Percentiles rank a stretch among this genome's conserved stretches.
Evolutionary conservation across 2,113 vertebrate species (phyloP).

Genomic region (Polypterus senegalus): DNA sequence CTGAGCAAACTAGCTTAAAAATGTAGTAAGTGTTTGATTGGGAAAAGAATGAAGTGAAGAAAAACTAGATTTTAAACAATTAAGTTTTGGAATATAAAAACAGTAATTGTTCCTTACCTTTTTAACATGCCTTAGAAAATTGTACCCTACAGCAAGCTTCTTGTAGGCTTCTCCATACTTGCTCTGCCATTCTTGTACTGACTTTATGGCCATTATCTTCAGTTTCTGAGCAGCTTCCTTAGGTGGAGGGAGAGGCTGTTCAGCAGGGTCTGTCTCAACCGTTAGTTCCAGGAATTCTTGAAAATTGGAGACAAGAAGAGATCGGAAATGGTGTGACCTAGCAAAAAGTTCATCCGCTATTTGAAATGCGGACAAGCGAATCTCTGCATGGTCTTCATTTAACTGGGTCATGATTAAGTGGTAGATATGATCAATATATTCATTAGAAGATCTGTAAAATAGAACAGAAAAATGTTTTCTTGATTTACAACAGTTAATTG

Average conservation of each 20-base stretch:
- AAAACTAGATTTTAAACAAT: no score
- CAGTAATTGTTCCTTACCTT: constrained; percentile 50
- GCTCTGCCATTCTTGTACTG: constrained; percentile 65
- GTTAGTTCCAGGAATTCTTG: constrained; percentile 85
- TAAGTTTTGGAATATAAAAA: no score
- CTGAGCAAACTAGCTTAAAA: no score
- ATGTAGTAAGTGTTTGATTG: no score
- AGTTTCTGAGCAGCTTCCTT: constrained; percentile 69
- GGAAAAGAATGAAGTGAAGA: no score
- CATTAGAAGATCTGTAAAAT: constrained; percentile 53
- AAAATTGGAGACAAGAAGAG: constrained; percentile 61
- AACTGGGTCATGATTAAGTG: constrained; percentile 69
- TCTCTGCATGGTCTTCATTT: constrained; percentile 62
- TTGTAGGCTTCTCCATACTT: constrained; percentile 74
- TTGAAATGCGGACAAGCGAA: constrained; percentile 79
- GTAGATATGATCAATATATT: constrained; percentile 62
- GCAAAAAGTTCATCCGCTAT: constrained; percentile 59
- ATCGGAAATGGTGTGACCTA: constrained; percentile 75
- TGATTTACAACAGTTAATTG: no score
- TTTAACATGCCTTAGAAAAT: constrained; percentile 75
- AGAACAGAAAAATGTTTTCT: neutral
- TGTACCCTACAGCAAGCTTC: constrained; percentile 76
- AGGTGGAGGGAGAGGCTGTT: constrained; percentile 78
- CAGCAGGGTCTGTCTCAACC: constrained; percentile 57
- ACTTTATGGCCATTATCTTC: constrained; percentile 53